Conservation (phyloP, 2,888 invertebrate species). For the Thecocarcelia acutangulata region DNA sequence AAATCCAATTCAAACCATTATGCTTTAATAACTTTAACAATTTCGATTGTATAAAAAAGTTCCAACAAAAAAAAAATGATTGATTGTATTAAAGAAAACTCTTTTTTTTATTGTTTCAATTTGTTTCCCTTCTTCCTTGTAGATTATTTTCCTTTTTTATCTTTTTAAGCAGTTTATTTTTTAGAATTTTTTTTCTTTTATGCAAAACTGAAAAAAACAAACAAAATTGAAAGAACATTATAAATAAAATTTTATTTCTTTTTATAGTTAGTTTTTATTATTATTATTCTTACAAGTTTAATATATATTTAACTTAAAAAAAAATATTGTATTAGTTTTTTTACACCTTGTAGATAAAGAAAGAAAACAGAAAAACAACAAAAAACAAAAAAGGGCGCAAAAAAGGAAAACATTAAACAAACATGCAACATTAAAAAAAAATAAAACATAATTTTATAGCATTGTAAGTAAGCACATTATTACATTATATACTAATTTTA, state of each 20-base stretch:
- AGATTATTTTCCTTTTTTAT: slow-evolving; percentile 39
- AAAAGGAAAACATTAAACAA: slow-evolving; percentile 30
- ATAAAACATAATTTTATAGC: slow-evolving; percentile 60
- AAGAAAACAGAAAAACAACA: slow-evolving; percentile 43
- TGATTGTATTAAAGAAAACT: background rate
- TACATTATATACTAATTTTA: slow-evolving; percentile 67
- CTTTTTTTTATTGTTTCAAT: slow-evolving; percentile 4
- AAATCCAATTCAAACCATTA: too few relatives aligned
- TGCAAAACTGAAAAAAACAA: slow-evolving; percentile 8
- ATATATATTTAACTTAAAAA: slow-evolving; percentile 50
- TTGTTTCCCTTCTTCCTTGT: slow-evolving; percentile 25
- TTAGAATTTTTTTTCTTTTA: slow-evolving; percentile 37
- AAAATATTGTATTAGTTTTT: slow-evolving; percentile 62
- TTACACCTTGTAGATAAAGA: slow-evolving; percentile 70
- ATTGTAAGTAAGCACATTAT: slow-evolving; percentile 69
- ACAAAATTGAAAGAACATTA: slow-evolving; percentile 14
- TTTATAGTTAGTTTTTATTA: slow-evolving; percentile 58
- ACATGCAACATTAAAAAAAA: slow-evolving; percentile 50
- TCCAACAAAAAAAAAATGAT: too few relatives aligned
- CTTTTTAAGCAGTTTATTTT: slow-evolving; percentile 51
- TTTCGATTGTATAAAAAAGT: too few relatives aligned
- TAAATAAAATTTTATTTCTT: slow-evolving; percentile 56
- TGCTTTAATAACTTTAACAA: too few relatives aligned
- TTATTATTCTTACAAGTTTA: slow-evolving; percentile 51
- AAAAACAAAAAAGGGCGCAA: slow-evolving; percentile 3